Percentiles rank a stretch among this genome's conserved stretches.
Conservation (phyloP, 2,113 vertebrate genomes). For the Acanthochromis polyacanthus region DNA sequence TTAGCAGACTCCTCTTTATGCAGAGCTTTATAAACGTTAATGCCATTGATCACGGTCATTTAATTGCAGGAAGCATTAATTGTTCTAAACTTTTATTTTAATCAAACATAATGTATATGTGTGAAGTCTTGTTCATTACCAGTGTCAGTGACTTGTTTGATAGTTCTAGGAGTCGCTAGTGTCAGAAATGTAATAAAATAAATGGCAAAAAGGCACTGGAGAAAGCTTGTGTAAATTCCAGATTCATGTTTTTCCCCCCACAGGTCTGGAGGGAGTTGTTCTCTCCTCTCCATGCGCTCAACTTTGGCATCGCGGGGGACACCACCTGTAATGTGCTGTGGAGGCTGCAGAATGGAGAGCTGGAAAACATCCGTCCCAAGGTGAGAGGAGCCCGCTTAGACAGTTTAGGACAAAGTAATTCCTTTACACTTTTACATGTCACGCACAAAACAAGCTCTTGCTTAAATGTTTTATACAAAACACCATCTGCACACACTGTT, state of each 20-base stretch:
- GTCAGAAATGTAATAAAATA: not conserved
- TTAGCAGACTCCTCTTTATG: too few relatives aligned
- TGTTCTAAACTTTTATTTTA: too few relatives aligned
- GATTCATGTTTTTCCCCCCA: constrained; percentile 5
- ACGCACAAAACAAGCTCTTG: not conserved
- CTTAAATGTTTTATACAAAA: not conserved
- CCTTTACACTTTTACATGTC: not conserved
- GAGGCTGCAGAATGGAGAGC: constrained; percentile 97
- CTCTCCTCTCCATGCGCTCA: constrained; percentile 96
- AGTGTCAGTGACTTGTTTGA: too few relatives aligned
- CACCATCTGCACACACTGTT: not conserved
- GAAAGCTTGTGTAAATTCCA: not conserved
- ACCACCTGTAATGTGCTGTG: constrained; percentile 96
- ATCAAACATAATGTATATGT: too few relatives aligned
- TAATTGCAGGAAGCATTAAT: too few relatives aligned
- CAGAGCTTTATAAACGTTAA: too few relatives aligned
- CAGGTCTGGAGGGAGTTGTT: constrained; percentile 97
- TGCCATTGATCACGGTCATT: too few relatives aligned
- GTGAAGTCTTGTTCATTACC: too few relatives aligned
- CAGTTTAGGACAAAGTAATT: not conserved
- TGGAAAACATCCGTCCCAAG: constrained; percentile 97
- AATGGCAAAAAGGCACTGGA: not conserved
- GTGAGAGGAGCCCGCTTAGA: constrained; percentile 72
- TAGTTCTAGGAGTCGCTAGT: not conserved
- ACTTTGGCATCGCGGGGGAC: constrained; percentile 96